Evolutionary conservation across 2,113 vertebrate species (phyloP), one percentile per base, ranked within the genome.

Genomic region (Stigmatopora nigra): DNA sequence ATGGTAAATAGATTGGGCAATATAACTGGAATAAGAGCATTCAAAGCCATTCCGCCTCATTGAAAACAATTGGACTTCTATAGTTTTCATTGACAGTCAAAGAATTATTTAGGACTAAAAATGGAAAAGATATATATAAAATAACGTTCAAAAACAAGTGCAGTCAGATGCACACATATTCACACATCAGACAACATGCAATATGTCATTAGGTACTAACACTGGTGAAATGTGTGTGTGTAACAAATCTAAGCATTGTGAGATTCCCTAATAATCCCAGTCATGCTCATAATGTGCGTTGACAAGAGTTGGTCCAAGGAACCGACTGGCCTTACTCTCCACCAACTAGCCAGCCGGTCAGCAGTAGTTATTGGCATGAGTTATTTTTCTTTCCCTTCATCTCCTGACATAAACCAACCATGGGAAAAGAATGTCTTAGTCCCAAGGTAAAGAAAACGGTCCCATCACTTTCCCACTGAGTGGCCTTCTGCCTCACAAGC

Each of bases 341-440:
- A 78, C 69, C 88, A 77, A 77, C 64, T 82, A 73, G 66, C 63
- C 78, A 31, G 52, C 20, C 52, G 20, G 80, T 83, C 82, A 73
- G 65, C 73, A 75, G 79, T 71, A 82, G 74, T 82, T 89, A 86
- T 89, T 87, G 82, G 87, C 78, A 85, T 74, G 80, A 80, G 79
- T 84, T 84, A 86, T 82, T 90, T 89, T 90, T 89, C 83, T 90
- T 89, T 89, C 79, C 82, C 73, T 73, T 84, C 87, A 83, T 84
- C 86, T 90, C 85, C 84, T 63, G 74, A 77, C 86, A 90, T 85
- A 91, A 90, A 90, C 82, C 83, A 35, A 74, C 79, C 88, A 90
- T 91, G 89, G 89, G 91, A 92, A 90, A 89, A 86, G 90, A 92
- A 92, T 92, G 91, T 92, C 91, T 92, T 92, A 86, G 85, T 89